phyloP scores from a whole-genome alignment of 37 sponge, comb jelly and placozoan species.

The Haliclona indistincta region DNA sequence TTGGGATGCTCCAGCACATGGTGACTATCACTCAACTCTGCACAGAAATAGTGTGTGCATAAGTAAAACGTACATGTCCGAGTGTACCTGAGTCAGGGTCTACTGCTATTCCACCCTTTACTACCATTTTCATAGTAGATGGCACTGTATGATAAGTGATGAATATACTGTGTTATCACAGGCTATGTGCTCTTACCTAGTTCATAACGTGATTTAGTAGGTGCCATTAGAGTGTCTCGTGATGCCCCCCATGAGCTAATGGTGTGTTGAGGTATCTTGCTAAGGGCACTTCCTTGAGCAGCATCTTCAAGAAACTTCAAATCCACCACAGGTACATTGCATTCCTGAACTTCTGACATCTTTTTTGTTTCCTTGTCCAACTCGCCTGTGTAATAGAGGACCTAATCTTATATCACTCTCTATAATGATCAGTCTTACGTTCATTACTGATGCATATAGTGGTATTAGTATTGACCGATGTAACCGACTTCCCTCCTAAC shows the following conservation, averaged over 20 bases:
- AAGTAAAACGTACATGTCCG: neutral
- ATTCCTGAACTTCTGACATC: slow-evolving; percentile 68
- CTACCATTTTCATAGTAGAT: slow-evolving; percentile 66
- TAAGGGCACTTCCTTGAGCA: slow-evolving; percentile 50
- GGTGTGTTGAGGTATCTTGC: slow-evolving; percentile 61
- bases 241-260: slow-evolving; percentile 83
- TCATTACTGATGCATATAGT: slow-evolving; percentile 75
- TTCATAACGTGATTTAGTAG: neutral
- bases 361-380: slow-evolving; percentile 65
- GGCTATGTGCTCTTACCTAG: neutral
- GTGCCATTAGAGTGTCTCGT: slow-evolving; percentile 44
- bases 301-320: slow-evolving; percentile 71
- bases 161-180: neutral
- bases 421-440: slow-evolving; percentile 10
- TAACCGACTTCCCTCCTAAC: slow-evolving; percentile 71
- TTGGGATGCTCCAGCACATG: slow-evolving; percentile 70
- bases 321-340: slow-evolving; percentile 73
- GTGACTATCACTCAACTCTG: slow-evolving; percentile 71
- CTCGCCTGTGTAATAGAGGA: slow-evolving; percentile 45
- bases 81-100: slow-evolving; percentile 86
- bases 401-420: neutral
- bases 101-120: slow-evolving; percentile 89
- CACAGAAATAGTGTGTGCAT: neutral
- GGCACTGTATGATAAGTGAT: slow-evolving; percentile 24
- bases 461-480: slow-evolving; percentile 26